Conservation (phyloP, 35 echinoderm and acorn worm species). For the Lytechinus pictus region DNA sequence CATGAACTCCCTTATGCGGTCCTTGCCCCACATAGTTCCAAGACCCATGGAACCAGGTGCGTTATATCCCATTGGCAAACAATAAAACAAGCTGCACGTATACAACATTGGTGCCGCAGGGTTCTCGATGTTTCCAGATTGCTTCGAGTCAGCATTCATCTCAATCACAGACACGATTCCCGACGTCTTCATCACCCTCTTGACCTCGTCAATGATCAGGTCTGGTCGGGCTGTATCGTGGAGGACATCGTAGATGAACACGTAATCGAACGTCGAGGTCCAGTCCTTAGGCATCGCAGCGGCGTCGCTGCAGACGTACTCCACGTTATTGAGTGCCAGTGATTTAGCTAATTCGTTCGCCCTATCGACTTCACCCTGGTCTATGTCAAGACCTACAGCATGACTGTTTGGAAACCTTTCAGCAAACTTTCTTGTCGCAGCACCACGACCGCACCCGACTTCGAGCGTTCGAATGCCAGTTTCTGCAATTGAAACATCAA, state of each 20-base stretch:
- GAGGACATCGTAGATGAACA: conserved; percentile 78
- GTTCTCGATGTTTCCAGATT: conserved; percentile 79
- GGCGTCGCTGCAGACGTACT: conserved; percentile 79
- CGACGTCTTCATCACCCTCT: conserved; percentile 77
- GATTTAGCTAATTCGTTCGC: conserved; percentile 57
- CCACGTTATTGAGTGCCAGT: conserved; percentile 73
- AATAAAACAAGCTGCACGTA: conserved; percentile 92
- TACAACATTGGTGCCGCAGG: conserved; percentile 78
- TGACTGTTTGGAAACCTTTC: conserved; percentile 80
- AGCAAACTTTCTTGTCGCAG: conserved; percentile 66
- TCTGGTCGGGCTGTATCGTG: conserved; percentile 88
- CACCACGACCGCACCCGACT: conserved; percentile 86
- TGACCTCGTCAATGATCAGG: conserved; percentile 64
- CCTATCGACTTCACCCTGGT: conserved; percentile 62
- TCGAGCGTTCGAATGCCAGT: conserved; percentile 74
- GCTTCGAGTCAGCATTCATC: conserved; percentile 72
- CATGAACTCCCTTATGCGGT: conserved; percentile 63
- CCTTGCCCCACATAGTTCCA: conserved; percentile 92
- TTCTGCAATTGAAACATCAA: conserved; percentile 49
- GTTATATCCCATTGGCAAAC: conserved; percentile 84
- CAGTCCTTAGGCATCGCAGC: conserved; percentile 68
- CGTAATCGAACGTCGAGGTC: conserved; percentile 79
- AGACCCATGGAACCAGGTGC: conserved; percentile 67
- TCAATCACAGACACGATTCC: conserved; percentile 82
- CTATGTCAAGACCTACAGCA: conserved; percentile 89